Conservation (phyloP, 2,797 vertebrate species). For the Clarias laeviceps region DNA sequence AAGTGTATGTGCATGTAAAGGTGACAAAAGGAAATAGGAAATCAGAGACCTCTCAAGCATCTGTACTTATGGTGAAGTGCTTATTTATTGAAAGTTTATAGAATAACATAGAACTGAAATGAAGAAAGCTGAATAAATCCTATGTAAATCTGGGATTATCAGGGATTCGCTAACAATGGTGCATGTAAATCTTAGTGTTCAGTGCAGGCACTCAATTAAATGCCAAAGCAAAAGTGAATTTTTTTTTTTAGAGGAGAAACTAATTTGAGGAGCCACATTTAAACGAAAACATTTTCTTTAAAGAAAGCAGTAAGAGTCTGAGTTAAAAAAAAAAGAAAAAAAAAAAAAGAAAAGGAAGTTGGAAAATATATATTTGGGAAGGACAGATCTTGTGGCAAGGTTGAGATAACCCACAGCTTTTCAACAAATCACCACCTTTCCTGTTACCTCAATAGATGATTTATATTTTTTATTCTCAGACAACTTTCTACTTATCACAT, state of each 20-base stretch:
- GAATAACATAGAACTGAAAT: slow-evolving; percentile 56
- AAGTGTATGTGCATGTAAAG: background rate
- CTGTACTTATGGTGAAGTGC: slow-evolving; percentile 45
- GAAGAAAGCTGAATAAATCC: slow-evolving; percentile 52
- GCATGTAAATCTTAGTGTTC: slow-evolving; percentile 44
- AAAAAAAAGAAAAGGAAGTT: slow-evolving; percentile 46
- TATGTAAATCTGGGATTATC: slow-evolving; percentile 67
- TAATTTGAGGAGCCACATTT: slow-evolving; percentile 58
- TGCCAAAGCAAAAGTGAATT: slow-evolving; percentile 46
- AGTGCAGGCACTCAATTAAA: slow-evolving; percentile 67
- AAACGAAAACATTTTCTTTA: slow-evolving; percentile 33
- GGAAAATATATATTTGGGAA: slow-evolving; percentile 18
- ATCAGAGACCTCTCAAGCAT: slow-evolving; percentile 11
- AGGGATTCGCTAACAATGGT: slow-evolving; percentile 57
- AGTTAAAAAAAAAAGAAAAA: slow-evolving; percentile 57
- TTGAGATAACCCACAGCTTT: slow-evolving; percentile 65
- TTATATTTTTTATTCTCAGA: slow-evolving; percentile 52
- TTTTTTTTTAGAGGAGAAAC: slow-evolving; percentile 51
- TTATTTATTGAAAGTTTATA: slow-evolving; percentile 62
- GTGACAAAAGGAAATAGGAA: background rate
- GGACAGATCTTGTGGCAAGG: slow-evolving; percentile 54
- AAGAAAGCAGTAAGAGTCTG: slow-evolving; percentile 45
- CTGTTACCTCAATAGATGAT: slow-evolving; percentile 48
- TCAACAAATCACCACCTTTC: slow-evolving; percentile 68
- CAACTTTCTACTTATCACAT: slow-evolving; percentile 56